Percentiles rank a stretch among this genome's conserved stretches.
These are phyloP conservation scores for Hypselothyrea guttata DNA, from an alignment of 2,888 invertebrate species.

Conservation along the genomic window DNA sequence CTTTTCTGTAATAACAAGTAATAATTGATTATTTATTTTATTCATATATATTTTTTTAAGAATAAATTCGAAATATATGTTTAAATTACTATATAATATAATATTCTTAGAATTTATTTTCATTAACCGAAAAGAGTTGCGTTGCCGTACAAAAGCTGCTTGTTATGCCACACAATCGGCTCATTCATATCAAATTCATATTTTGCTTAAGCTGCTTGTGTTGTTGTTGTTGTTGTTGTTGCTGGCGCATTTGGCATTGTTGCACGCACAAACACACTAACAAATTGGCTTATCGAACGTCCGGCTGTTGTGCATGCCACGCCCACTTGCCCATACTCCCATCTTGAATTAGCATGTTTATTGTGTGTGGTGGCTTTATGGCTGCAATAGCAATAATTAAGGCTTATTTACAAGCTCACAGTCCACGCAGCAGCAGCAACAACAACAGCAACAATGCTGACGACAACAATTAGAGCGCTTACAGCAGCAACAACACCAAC, in stretches of 20 bases:
- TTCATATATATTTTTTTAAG: too few species aligned
- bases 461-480: conserved; percentile 43
- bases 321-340: conserved; percentile 29
- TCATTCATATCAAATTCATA: neutral
- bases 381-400: conserved; percentile 73
- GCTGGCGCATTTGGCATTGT: conserved; percentile 9
- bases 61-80: too few species aligned
- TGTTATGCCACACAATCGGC: neutral
- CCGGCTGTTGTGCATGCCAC: conserved; percentile 15
- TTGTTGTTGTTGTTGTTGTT: neutral
- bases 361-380: conserved; percentile 73
- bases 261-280: conserved; percentile 25
- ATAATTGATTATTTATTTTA: too few species aligned
- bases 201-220: conserved; percentile 7
- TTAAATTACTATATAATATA: too few species aligned
- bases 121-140: neutral
- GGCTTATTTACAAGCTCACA: conserved; percentile 74
- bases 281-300: conserved; percentile 55
- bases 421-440: conserved; percentile 46
- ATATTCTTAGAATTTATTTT: too few species aligned
- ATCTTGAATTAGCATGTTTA: conserved; percentile 70
- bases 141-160: conserved; percentile 1
- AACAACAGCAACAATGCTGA: conserved; percentile 29
- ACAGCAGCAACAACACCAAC: conserved; percentile 27
- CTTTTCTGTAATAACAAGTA: too few species aligned